phyloP scores from a whole-genome alignment of 2,888 invertebrate species.

The Protodeltote pygarga region DNA sequence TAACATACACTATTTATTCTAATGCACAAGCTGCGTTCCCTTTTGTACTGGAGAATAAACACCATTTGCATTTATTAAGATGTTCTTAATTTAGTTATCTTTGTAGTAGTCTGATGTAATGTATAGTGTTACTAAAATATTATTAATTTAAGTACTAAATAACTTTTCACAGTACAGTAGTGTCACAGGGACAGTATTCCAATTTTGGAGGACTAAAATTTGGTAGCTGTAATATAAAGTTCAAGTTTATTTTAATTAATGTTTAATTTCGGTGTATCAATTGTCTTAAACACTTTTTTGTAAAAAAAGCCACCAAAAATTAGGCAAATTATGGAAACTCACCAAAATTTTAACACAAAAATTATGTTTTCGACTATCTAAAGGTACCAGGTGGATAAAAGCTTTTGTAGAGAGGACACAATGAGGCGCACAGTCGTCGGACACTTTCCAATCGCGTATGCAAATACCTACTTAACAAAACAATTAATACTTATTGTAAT shows the following conservation, averaged over 20 bases:
- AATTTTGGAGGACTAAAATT: no score
- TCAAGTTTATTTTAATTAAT: no score
- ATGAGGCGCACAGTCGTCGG: constrained; percentile 23
- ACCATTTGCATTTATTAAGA: neutral
- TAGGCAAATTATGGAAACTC: no score
- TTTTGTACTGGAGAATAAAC: constrained; percentile 16
- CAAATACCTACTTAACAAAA: constrained; percentile 12
- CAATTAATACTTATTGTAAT: constrained; percentile 26
- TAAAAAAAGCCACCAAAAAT: neutral
- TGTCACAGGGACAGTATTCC: no score
- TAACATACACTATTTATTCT: constrained; percentile 23
- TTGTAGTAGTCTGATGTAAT: no score
- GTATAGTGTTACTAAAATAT: no score
- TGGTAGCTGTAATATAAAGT: no score
- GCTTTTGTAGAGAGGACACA: constrained; percentile 15
- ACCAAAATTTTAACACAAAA: neutral
- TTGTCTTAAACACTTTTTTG: no score
- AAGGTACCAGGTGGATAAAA: constrained; percentile 16
- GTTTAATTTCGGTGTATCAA: no score
- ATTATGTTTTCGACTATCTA: constrained; percentile 3
- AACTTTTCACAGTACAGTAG: no score
- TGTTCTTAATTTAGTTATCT: no score
- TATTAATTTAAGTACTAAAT: no score
- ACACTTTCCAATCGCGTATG: constrained; percentile 41
- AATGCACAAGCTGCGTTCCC: constrained; percentile 17